Evolutionary conservation across 2,888 invertebrate genomes (phyloP), one percentile per base, ranked within the genome.

Genomic region (Schizaphis graminum): DNA sequence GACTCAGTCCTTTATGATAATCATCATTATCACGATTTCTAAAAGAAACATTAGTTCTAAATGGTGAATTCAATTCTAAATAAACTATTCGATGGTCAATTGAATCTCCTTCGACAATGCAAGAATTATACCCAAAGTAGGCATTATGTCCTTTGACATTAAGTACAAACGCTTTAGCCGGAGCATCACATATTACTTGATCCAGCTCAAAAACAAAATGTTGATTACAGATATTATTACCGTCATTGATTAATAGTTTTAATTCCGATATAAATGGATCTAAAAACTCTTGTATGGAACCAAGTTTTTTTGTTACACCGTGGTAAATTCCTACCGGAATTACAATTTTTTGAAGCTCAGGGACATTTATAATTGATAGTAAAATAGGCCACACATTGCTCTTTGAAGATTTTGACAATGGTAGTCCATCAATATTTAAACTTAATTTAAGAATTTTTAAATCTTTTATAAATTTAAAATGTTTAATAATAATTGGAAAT

Each of bases 151-250:
- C 35, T 85, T 85, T 85, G 35, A 85, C 85, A 85, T 85, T 85
- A 85, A 85, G 85, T 85, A 85, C 85, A 85, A 85, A 85, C 35
- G 21, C 41, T 85, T 85, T 85, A 85, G 85, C 85, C 41, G 85
- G 85, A 85, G 41, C 35, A 85, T 85, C 85, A 85, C 85, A 85
- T 41, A 85, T 85, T 85, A 85, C 85, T 41, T 85, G 85, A 85
- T 41, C 85, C 16, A 85, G 16, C 35, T 41, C 85, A 85, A 85
- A 85, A 35, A 41, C 35, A 85, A 41, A 85, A 35, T 7, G 7
- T 41, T 85, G 35, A 41, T 41, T 41, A 85, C 85, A 35, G 24
- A 85, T 85, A 85, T 35, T 85, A 41, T 7, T 41, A 41, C 85
- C 85, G 41, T 85, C 24, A 85, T 85, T 85, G 16, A 85, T 41